Evolutionary conservation across 2,797 vertebrate species (phyloP).

Genomic region (Gallirallus australis): DNA sequence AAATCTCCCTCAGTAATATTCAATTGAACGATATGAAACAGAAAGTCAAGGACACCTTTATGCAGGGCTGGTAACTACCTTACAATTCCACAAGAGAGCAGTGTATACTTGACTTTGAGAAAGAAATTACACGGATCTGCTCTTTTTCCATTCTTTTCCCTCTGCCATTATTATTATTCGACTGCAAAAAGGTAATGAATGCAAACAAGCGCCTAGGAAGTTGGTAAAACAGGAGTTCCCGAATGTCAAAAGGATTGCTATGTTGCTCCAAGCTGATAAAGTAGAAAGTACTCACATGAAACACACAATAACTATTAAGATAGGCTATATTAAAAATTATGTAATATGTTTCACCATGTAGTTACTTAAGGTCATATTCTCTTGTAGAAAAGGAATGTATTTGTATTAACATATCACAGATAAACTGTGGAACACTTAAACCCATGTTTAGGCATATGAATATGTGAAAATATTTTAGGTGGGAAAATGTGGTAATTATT

Average conservation of each 20-base stretch:
- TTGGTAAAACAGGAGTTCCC: background rate
- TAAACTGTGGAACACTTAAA: background rate
- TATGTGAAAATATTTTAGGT: background rate
- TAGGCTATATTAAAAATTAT: background rate
- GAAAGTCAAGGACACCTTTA: background rate
- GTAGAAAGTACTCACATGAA: background rate
- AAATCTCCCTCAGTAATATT: background rate
- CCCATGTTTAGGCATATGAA: background rate
- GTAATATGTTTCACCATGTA: background rate
- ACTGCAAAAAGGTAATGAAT: conserved; percentile 3
- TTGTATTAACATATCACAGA: background rate
- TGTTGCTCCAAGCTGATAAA: background rate
- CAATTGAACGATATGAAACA: background rate
- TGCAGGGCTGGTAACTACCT: background rate
- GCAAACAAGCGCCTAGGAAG: background rate
- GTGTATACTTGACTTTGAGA: conserved; percentile 59
- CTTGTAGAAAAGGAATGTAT: background rate
- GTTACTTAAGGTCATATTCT: background rate
- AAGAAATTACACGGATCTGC: fast-evolving
- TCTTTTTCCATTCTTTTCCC: background rate
- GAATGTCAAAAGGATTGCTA: background rate
- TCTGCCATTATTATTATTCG: background rate
- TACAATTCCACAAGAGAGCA: conserved; percentile 71
- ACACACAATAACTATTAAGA: background rate
- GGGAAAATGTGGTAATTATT: background rate